Evolutionary conservation across 2,797 vertebrate species (phyloP).

Genomic region (Pseudotriccus pelzelni): DNA sequence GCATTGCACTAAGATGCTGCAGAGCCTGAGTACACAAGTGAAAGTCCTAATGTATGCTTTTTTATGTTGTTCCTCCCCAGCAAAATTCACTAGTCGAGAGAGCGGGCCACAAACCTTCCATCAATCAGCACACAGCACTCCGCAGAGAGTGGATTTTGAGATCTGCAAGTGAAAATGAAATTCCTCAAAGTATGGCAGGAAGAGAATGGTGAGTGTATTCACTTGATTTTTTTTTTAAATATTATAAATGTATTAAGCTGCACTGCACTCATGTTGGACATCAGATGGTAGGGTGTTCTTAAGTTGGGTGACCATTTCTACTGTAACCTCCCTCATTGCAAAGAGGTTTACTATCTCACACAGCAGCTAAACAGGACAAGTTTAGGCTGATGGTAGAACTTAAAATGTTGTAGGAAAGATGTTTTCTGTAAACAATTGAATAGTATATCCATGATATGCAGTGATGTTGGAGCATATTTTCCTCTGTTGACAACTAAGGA

Average conservation of each 20-base stretch:
- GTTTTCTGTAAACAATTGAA: neutral
- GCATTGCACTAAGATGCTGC: neutral
- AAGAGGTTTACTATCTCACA: neutral
- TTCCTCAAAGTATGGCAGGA: neutral
- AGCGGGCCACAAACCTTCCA: fast-evolving
- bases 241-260: neutral
- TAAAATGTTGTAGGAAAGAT: neutral
- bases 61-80: neutral
- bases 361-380: neutral
- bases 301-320: neutral
- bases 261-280: neutral
- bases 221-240: neutral
- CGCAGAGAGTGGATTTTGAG: neutral
- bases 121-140: neutral
- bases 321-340: neutral
- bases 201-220: neutral
- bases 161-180: neutral
- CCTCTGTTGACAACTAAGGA: neutral
- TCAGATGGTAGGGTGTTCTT: neutral
- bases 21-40: neutral
- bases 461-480: neutral
- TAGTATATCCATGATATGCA: neutral
- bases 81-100: neutral
- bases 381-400: neutral
- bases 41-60: neutral